These are phyloP conservation scores for Phyllostomus hastatus DNA, from an alignment of 2,113 vertebrate genomes.

Conservation along the genomic window DNA sequence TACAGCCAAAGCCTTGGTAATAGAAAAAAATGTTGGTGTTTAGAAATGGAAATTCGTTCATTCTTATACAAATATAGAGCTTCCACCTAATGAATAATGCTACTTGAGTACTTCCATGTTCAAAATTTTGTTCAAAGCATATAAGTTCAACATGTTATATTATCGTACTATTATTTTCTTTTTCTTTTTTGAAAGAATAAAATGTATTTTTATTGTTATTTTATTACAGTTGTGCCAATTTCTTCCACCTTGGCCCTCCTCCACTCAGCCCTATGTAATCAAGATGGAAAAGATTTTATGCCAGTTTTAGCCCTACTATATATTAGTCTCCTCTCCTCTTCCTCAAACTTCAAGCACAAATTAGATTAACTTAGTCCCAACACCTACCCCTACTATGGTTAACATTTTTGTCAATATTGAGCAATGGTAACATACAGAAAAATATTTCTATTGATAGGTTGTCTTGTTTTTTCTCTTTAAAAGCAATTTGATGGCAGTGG, in stretches of 20 bases:
- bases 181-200: not conserved
- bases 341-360: not conserved
- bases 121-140: not conserved
- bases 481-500: not conserved
- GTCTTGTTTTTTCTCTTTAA: not conserved
- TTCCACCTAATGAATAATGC: not conserved
- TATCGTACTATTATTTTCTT: not conserved
- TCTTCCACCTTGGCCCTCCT: no score
- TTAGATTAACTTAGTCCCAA: not conserved
- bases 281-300: not conserved
- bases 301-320: not conserved
- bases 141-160: not conserved
- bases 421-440: not conserved
- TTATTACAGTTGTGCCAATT: no score
- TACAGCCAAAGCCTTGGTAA: not conserved
- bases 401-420: not conserved
- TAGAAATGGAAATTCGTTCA: not conserved
- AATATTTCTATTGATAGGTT: not conserved
- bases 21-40: not conserved
- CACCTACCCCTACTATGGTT: not conserved
- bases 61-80: not conserved
- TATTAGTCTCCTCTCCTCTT: not conserved
- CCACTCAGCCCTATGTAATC: not conserved
- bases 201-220: not conserved
- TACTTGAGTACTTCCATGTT: not conserved